phyloP scores from a whole-genome alignment of 2,113 vertebrate species.

The Fukomys damarensis region DNA sequence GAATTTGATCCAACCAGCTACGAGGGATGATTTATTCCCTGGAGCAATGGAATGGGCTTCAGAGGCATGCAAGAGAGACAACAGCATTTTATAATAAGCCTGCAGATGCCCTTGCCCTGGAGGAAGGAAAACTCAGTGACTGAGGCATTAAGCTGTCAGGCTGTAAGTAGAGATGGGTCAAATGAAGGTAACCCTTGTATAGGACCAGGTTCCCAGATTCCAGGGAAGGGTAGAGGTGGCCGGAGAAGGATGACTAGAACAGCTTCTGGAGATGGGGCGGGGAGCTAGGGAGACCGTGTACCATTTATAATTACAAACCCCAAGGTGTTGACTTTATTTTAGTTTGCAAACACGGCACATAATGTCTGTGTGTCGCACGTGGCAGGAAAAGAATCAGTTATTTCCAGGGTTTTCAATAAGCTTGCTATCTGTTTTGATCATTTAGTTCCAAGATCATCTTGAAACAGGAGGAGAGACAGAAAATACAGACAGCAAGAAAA shows the following conservation, averaged over 20 bases:
- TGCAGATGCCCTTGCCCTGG: not conserved
- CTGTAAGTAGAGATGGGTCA: not conserved
- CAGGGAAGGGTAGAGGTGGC: not conserved
- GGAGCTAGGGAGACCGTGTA: not conserved
- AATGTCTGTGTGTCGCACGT: not conserved
- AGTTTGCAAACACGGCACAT: not conserved
- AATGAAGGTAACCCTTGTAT: not conserved
- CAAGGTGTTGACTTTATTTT: conserved; percentile 13
- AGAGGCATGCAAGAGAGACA: conserved; percentile 20
- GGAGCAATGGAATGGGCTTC: not conserved
- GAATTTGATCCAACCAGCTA: not conserved
- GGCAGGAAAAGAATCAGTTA: not conserved
- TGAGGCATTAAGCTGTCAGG: conserved; percentile 32
- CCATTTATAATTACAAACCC: not conserved
- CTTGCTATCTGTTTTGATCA: not conserved
- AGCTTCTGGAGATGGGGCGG: not conserved
- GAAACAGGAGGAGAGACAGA: not conserved
- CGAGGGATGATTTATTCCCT: conserved; percentile 36
- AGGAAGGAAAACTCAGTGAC: conserved; percentile 38
- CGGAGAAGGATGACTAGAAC: not conserved
- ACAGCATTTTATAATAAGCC: conserved; percentile 23
- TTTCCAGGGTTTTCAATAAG: not conserved
- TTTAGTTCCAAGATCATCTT: not conserved
- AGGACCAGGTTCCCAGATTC: not conserved
- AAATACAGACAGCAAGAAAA: not conserved